phyloP scores from a whole-genome alignment of 2,797 vertebrate genomes.

The Hafferia zeledoni region DNA sequence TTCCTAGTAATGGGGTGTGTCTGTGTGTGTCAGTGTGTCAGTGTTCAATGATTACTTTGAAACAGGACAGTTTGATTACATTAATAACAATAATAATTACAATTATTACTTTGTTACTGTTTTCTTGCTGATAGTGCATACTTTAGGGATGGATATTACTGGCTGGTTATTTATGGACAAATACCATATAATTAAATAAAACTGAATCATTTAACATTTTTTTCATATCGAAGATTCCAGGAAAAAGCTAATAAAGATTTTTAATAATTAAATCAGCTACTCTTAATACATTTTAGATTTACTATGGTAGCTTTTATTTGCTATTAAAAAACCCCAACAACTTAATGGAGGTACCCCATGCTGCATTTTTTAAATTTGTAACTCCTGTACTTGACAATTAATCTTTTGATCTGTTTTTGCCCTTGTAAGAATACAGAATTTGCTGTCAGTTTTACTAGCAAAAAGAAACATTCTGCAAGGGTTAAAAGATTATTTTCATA shows the following conservation, averaged over 20 bases:
- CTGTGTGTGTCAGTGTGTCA: conserved; percentile 13
- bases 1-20: conserved; percentile 29
- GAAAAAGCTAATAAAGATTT: conserved; percentile 62
- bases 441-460: conserved; percentile 56
- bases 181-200: background rate
- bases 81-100: background rate
- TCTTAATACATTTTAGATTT: conserved; percentile 49
- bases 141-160: conserved; percentile 1
- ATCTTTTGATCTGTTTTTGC: conserved; percentile 51
- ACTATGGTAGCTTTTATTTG: conserved; percentile 59
- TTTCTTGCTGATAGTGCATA: conserved; percentile 28
- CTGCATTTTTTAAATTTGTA: conserved; percentile 72
- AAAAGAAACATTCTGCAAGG: conserved; percentile 50
- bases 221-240: conserved; percentile 50
- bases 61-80: background rate
- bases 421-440: conserved; percentile 49
- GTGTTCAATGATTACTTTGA: conserved; percentile 35
- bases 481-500: conserved; percentile 66
- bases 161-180: conserved; percentile 30
- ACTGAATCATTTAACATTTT: conserved; percentile 15
- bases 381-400: conserved; percentile 53
- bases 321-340: background rate
- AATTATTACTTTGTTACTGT: conserved; percentile 15
- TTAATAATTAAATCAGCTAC: conserved; percentile 17
- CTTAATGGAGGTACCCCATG: conserved; percentile 46